A percentile compares a stretch with the other conserved stretches of the same genome.
phyloP scores from a whole-genome alignment of 2,113 vertebrate genomes.

The Protobothrops mucrosquamatus region DNA sequence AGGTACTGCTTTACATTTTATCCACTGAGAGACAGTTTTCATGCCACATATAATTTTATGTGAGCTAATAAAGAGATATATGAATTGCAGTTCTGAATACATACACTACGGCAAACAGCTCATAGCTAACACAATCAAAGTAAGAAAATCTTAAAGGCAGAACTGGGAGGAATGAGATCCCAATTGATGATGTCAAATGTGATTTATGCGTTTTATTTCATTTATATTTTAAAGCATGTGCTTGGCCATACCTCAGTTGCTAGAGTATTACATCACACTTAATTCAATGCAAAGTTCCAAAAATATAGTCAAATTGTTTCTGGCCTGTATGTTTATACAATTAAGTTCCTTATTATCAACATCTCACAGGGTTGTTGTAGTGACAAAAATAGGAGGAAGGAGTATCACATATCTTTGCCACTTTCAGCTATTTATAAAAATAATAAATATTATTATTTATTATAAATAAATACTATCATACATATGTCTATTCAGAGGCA shows the following conservation, averaged over 20 bases:
- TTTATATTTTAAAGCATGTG: not conserved
- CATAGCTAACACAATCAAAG: not conserved
- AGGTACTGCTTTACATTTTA: not conserved
- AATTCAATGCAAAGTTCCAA: not conserved
- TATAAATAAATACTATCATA: not conserved
- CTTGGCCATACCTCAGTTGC: not conserved
- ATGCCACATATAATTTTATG: not conserved
- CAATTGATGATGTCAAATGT: not conserved
- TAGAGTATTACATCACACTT: not conserved
- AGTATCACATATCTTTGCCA: not conserved
- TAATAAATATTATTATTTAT: too few species aligned
- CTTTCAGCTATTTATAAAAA: not conserved
- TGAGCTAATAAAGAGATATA: not conserved
- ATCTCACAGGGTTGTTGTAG: not conserved
- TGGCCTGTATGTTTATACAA: not conserved
- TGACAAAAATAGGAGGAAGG: not conserved
- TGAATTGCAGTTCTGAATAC: not conserved
- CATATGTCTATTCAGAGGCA: not conserved
- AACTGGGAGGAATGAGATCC: not conserved
- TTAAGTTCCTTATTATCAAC: not conserved
- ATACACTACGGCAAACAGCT: not conserved
- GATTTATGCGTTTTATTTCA: not conserved
- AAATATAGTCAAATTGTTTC: not conserved
- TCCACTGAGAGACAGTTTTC: not conserved
- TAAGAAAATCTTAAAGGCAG: not conserved